These are phyloP conservation scores for Sciurus vulgaris DNA, from an alignment of 2,797 vertebrate species.

Conservation along the genomic window DNA sequence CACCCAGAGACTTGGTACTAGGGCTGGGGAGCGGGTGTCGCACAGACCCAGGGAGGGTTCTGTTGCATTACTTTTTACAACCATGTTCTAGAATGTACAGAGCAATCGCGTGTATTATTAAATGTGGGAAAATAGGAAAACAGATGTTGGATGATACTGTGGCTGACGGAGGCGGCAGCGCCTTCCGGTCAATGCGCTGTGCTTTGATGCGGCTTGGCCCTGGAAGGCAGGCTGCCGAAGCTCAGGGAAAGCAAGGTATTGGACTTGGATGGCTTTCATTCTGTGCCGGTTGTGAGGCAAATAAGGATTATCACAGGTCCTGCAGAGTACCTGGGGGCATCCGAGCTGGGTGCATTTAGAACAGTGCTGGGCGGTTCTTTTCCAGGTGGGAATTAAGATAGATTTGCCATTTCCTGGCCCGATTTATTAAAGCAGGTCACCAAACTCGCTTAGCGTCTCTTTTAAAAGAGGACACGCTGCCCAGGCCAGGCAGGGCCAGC, in stretches of 20 bases:
- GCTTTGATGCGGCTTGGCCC: slow-evolving; percentile 83
- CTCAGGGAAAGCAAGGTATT: slow-evolving; percentile 72
- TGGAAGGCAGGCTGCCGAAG: slow-evolving; percentile 72
- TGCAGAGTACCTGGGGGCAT: slow-evolving; percentile 47
- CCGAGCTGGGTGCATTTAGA: slow-evolving; percentile 15
- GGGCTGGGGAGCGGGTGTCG: slow-evolving; percentile 26
- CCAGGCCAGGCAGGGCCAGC: not conserved
- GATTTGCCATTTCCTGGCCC: slow-evolving; percentile 59
- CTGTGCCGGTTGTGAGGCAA: slow-evolving; percentile 61
- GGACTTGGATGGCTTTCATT: slow-evolving; percentile 81
- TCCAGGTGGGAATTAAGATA: slow-evolving; percentile 39
- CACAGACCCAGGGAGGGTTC: slow-evolving; percentile 73
- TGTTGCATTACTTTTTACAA: slow-evolving; percentile 87
- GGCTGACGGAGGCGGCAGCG: slow-evolving; percentile 75
- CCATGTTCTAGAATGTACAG: slow-evolving; percentile 83
- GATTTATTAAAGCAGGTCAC: not conserved
- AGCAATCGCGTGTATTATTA: slow-evolving; percentile 88
- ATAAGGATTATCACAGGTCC: slow-evolving; percentile 68
- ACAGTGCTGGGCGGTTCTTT: not conserved
- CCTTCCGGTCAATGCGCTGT: slow-evolving; percentile 85
- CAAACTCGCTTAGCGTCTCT: no score
- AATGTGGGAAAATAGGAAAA: slow-evolving; percentile 85
- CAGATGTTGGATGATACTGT: slow-evolving; percentile 83
- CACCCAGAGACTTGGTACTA: slow-evolving; percentile 53
- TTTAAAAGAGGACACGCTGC: not conserved